Evolutionary conservation across 2,888 invertebrate genomes (phyloP), one percentile per base, ranked within the genome.

Genomic region (Boloria selene): DNA sequence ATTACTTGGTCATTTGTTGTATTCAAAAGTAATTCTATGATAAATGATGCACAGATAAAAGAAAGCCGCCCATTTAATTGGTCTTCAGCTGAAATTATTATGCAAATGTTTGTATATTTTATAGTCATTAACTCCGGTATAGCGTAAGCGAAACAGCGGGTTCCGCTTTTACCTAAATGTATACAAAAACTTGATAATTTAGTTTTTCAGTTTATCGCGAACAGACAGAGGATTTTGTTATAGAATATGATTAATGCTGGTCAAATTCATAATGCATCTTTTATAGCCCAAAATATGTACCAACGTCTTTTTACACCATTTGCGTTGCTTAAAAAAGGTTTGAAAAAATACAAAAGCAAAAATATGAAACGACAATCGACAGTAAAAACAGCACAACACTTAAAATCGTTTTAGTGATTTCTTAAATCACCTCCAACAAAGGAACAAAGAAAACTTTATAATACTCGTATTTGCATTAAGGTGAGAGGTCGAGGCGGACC

Each of bases 401-500:
- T 56, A 45, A 56, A 56, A 45, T 56, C 44, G 18, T 18, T 44
- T 56, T 56, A 56, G 55, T 22, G 55, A 49, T 31, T 47, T 38
- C 31, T 59, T 47, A 47, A 49, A 59, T 16, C 26, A 49, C 7
- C 6, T 49, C 31, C 1, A 14, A 31, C 49, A 59, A 49, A 49
- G 49, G 31, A 59, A 59, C 59, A 49, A 59, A 59, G 47, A 38
- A 16, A 3, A 18, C 14, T 50, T 38, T 38, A 38, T 38, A 38
- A 10, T 50, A 10, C 44, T 44, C 44, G 31, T 44, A 22, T 45
- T 56, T 56, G 26, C 47, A 47, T 31, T 49, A 49, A 59, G 38
- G 51, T 51, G 51, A 51, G 18, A 61, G 60, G 60, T 61, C 60
- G 60, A 51, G 22, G 2, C 17, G 51, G 56, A 56, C 59, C 59